A percentile compares a stretch with the other conserved stretches of the same genome.
phyloP scores from a whole-genome alignment of 1,140 invertebrate species.

The Elymnias hypermnestra region DNA sequence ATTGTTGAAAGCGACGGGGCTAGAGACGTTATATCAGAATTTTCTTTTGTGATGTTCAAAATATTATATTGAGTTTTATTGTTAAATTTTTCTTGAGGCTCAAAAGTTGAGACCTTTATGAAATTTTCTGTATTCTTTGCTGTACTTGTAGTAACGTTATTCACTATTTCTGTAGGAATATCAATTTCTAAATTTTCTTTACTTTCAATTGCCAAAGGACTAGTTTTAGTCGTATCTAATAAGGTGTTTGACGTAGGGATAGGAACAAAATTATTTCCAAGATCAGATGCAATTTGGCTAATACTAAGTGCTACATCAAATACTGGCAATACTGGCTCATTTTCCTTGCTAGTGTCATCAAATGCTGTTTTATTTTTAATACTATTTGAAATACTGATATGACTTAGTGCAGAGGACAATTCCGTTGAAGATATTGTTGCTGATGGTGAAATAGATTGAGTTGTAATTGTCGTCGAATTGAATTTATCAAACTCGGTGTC shows the following conservation, averaged over 20 bases:
- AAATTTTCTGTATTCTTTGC: conserved; percentile 41
- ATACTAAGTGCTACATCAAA: conserved; percentile 69
- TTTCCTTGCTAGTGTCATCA: conserved; percentile 27
- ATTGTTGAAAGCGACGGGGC: conserved; percentile 8
- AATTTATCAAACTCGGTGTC: conserved; percentile 38
- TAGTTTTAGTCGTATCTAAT: conserved; percentile 41
- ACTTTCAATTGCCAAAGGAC: conserved; percentile 46
- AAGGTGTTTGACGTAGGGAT: conserved; percentile 45
- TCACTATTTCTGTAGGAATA: conserved; percentile 39
- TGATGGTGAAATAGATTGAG: conserved; percentile 60
- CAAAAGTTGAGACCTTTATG: conserved; percentile 58
- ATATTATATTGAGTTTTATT: conserved; percentile 9
- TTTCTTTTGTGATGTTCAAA: neutral
- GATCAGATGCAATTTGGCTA: conserved; percentile 66
- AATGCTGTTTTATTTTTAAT: conserved; percentile 19
- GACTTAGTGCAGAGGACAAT: conserved; percentile 27
- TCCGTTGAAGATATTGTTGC: conserved; percentile 59
- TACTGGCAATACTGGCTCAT: conserved; percentile 36
- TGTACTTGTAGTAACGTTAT: conserved; percentile 22
- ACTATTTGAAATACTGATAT: conserved; percentile 20
- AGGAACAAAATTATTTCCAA: conserved; percentile 47
- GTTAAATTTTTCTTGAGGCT: conserved; percentile 34
- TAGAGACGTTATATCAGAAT: neutral
- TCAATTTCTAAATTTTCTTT: conserved; percentile 66
- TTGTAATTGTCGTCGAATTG: conserved; percentile 58